phyloP scores from a whole-genome alignment of 2,797 vertebrate species.

The Sebastes melanostomus region DNA sequence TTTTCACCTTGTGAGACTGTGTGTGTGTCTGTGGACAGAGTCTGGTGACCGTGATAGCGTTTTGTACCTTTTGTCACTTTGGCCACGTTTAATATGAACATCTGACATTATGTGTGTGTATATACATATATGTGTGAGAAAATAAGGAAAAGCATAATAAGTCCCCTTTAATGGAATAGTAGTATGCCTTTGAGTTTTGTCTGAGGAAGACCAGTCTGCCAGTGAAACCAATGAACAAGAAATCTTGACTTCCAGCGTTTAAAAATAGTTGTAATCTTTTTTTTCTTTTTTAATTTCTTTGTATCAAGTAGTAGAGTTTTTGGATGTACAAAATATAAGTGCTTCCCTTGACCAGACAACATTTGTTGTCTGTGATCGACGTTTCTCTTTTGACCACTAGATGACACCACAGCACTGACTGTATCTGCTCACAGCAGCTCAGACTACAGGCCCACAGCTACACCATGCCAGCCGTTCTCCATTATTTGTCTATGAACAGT shows the following conservation, averaged over 20 bases:
- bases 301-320: too few relatives aligned
- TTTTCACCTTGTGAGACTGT: too few relatives aligned
- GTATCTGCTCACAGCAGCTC: background rate
- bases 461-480: conserved; percentile 51
- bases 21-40: background rate
- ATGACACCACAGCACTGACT: conserved; percentile 30
- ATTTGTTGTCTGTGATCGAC: background rate
- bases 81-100: too few relatives aligned
- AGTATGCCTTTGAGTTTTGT: background rate
- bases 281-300: background rate
- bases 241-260: background rate
- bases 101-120: too few relatives aligned
- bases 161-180: background rate
- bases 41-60: background rate
- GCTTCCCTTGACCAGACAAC: background rate
- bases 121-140: too few relatives aligned
- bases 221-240: background rate
- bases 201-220: background rate
- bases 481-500: conserved; percentile 64
- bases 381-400: conserved; percentile 41
- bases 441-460: conserved; percentile 2
- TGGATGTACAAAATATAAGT: background rate
- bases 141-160: too few relatives aligned
- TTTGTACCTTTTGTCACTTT: too few relatives aligned
- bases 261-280: background rate